Evolutionary conservation across 2,888 invertebrate species (phyloP), one percentile per base, ranked within the genome.

Genomic region (Chrysolina americana): DNA sequence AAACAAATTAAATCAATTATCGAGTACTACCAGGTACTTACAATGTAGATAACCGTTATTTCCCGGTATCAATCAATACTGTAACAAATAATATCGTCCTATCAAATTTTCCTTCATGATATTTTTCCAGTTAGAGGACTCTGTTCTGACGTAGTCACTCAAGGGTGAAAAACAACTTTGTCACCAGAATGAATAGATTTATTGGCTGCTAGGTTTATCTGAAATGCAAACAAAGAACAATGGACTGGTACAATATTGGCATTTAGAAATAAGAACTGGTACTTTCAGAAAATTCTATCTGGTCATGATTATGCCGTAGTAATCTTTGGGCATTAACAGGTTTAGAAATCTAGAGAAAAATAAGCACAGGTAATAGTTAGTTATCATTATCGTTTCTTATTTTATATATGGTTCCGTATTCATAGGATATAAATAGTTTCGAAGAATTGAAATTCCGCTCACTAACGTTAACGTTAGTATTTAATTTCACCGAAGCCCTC

Each of bases 161-260:
- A 66, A 66, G 66, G 66, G 50, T 66, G 50, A 66, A 66, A 66
- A 66, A 66, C 66, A 66, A 28, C 44, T 65, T 17, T 47, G 41
- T 13, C 41, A 44, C 36, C 36, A 6, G 36, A 36, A 36, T 36
- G 4, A 36, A 6, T 36, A 36, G 36, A 36, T 36, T 36, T 36
- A 36, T 36, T 36, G 36, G 8, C 36, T 3, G 36, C 36, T 8
- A 36, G 36, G 3, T 36, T 36, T 36, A 36, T 36, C 36, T 36
- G 4, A 6, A 36, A 36, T 36, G 36, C 36, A 36, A 4, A 36
- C 8, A 6, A 8, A 36, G 8, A 36, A 36, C 36, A 36, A 8
- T 36, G 8, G 36, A 36, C 8, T 36, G 36, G 36, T 36, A 36
- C 36, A 36, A 36, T 36, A 36, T 36, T 36, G 36, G 8, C 36